These are phyloP conservation scores for Turritopsis dohrnii DNA, from an alignment of 30 jellyfish, hydroid and myxozoan species.

Conservation along the genomic window DNA sequence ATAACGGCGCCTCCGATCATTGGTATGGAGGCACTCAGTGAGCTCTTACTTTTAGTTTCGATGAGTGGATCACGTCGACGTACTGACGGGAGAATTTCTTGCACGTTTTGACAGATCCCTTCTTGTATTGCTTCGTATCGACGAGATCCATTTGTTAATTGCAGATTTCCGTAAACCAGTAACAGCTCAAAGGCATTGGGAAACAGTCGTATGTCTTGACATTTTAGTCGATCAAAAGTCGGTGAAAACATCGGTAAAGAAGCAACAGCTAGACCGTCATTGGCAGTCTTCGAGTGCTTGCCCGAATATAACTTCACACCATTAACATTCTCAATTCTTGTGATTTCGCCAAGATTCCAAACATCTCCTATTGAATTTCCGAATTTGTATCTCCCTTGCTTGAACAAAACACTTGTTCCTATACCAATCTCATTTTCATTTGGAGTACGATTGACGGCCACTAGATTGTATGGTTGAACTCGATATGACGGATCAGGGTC, in stretches of 20 bases:
- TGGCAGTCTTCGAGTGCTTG: background rate
- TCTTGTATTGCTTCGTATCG: background rate
- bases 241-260: background rate
- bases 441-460: background rate
- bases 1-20: constrained; percentile 1
- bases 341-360: constrained; percentile 11
- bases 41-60: background rate
- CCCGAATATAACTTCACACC: background rate
- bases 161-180: background rate
- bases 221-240: background rate
- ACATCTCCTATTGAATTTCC: constrained; percentile 1
- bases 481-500: background rate
- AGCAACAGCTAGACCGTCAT: constrained; percentile 1
- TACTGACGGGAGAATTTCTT: background rate
- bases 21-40: constrained; percentile 1
- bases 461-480: constrained; percentile 5
- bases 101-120: background rate
- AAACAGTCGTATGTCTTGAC: background rate
- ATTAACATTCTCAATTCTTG: background rate
- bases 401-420: constrained; percentile 7
- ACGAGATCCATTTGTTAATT: background rate
- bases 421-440: constrained; percentile 6
- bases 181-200: constrained; percentile 7
- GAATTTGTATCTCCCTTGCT: background rate
- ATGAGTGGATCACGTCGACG: background rate